Evolutionary conservation across 2,888 invertebrate species (phyloP), one percentile per base, ranked within the genome.

Genomic region (Hydropsyche betteni): DNA sequence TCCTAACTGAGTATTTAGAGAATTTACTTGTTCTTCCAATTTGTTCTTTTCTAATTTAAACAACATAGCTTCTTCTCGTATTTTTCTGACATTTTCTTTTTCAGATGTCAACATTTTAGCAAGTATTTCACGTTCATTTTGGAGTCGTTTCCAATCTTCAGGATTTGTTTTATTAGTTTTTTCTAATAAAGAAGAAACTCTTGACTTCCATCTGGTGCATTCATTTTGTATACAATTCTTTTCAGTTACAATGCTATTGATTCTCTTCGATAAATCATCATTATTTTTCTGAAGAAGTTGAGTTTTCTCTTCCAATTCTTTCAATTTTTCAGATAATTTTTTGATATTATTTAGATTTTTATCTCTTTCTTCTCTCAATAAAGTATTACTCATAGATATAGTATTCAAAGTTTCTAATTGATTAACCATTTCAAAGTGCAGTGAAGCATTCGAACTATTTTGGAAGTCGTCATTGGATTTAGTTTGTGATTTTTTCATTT

Each of bases 341-440:
- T 89, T 88, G 0, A 94, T 89, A 78, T 92, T 90, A 5, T 83
- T 80, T 14, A 89, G 85, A 68, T 96, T 85, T 4, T 85, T 84
- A 82, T 96, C 94, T 58, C 95, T 90, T 84, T 98, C 98, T 83
- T 94, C 94, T 75, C 97, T 89, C 79, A 98, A 86, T 77, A 94
- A 90, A 82, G 95, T 89, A 84, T 98, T 98, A 81, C 96, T 97
- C 83, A 98, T 98, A 0, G 95, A 93, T 69, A 98, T 90, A 0
- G 98, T 94, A 86, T 97, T 96, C 12, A 97, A 85, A 0, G 95
- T 96, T 86, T 98, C 97, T 4, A 94, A 91, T 87, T 96, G 96
- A 74, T 95, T 90, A 81, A 98, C 85, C 78, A 98, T 90, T 83
- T 97, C 96, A 4, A 94, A 91, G 83, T 97, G 97, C 82, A 93